A percentile compares a stretch with the other conserved stretches of the same genome.
phyloP scores from a whole-genome alignment of 2,113 vertebrate genomes.

The Probosciger aterrimus region DNA sequence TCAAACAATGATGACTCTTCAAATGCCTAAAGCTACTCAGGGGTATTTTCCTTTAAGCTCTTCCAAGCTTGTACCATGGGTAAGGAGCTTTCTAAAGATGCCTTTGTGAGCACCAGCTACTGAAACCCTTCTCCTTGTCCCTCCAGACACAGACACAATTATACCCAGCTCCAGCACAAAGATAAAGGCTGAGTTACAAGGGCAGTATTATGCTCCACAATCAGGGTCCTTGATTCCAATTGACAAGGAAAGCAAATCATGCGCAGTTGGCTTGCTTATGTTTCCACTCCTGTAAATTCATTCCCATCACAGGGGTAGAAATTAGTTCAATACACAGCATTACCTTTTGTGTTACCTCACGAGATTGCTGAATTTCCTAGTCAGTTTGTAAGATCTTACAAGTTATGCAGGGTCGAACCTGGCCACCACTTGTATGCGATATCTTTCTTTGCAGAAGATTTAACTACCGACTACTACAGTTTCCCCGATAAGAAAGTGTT shows the following conservation, averaged over 20 bases:
- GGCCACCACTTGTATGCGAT: not conserved
- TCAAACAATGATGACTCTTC: constrained; percentile 46
- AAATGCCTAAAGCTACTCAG: constrained; percentile 41
- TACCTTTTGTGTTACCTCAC: not conserved
- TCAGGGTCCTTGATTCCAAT: not conserved
- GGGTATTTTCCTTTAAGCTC: constrained; percentile 40
- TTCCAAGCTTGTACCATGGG: constrained; percentile 38
- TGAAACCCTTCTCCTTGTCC: constrained; percentile 50
- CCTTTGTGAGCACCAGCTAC: constrained; percentile 46
- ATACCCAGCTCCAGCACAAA: constrained; percentile 31
- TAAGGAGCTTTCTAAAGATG: constrained; percentile 56
- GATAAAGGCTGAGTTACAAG: constrained; percentile 57
- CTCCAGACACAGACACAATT: constrained; percentile 57
- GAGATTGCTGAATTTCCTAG: not conserved
- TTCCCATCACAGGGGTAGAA: not conserved
- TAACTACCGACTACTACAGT: not conserved
- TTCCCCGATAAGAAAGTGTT: constrained; percentile 28
- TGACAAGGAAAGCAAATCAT: constrained; percentile 9
- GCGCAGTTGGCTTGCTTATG: not conserved
- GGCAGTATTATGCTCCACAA: constrained; percentile 44
- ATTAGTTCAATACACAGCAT: not conserved
- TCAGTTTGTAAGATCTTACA: not conserved
- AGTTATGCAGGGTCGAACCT: not conserved
- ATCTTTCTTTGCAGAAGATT: not conserved
- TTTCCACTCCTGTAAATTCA: not conserved